Evolutionary conservation across 2,113 vertebrate species (phyloP), one percentile per base, ranked within the genome.

Genomic region (Cyanoramphus novaezelandiae): DNA sequence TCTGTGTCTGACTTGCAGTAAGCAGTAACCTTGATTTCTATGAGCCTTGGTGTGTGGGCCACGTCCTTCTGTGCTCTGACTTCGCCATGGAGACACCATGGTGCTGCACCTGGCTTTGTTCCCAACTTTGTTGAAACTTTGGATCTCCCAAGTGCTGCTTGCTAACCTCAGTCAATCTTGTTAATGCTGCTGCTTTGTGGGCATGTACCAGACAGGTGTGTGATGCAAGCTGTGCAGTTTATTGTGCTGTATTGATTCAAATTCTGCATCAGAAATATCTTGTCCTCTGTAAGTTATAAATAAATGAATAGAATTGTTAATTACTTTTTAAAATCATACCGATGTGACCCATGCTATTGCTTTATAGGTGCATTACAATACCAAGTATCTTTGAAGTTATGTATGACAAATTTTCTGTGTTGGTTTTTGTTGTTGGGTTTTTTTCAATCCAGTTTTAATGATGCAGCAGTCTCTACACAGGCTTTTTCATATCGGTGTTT

Each of bases 71-170:
- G 55, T 63, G 27, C 79, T 89, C 49, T 10, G 52, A 3, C 60
- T 49, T 79, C 23, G 20, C 49, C 82, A 20, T 39, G 50, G 92
- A 70, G 87, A 86, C 67, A 59, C 13, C 3, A 12, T 3, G 14
- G 60, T 86, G 90, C 85, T 84, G 47, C 78, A 72, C 29, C 88
- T 95, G 85, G 60, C 79, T 68, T 92, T 64, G 33, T 75, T 92
- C 85, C 76, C 88, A 83, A 6, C 39, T 86, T 55, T 53, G 35
- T 17, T 75, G 71, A 43, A 79, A 41, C 35, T 64, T 21, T 7
- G 69, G 18, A 7, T 74, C 35, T 71, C 69, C 46, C 10, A 7
- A 18, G 39, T 39, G 69, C 70, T 91, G 65, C 81, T 52, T 79
- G 3, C 43, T 68, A 43, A 68, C 72, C 92, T 84, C 76, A 82